A percentile compares a stretch with the other conserved stretches of the same genome.
Conservation (phyloP, 2,888 invertebrate species). For the Vandiemenella viatica region DNA sequence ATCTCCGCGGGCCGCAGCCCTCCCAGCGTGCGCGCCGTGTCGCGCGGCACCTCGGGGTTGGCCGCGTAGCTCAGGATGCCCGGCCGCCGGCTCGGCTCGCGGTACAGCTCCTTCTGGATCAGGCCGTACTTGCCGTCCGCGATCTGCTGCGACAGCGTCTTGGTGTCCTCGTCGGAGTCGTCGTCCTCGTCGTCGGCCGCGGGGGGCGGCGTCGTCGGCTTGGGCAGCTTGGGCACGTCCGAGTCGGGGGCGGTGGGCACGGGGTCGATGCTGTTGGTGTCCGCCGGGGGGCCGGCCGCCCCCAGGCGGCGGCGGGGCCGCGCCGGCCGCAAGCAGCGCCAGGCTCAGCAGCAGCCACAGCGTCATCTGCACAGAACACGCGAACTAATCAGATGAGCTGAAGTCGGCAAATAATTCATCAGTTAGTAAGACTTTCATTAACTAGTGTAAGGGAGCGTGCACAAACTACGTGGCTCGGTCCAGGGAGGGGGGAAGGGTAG, state of each 20-base stretch:
- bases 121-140: conserved; percentile 81
- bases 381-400: neutral
- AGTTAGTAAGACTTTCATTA: neutral
- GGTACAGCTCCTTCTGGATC: conserved; percentile 70
- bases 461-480: neutral
- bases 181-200: conserved; percentile 40
- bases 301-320: neutral
- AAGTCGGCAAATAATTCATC: neutral
- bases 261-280: neutral
- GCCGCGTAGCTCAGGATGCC: conserved; percentile 68
- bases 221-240: neutral
- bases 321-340: neutral
- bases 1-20: conserved; percentile 73
- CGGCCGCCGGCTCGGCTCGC: conserved; percentile 52
- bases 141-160: conserved; percentile 77
- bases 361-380: neutral
- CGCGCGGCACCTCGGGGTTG: conserved; percentile 67
- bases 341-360: conserved; percentile 1
- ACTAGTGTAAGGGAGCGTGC: neutral
- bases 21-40: conserved; percentile 63
- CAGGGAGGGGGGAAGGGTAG: neutral
- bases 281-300: neutral
- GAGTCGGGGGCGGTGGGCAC: neutral
- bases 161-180: conserved; percentile 54
- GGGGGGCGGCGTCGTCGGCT: conserved; percentile 26